Evolutionary conservation across 2,888 invertebrate genomes (phyloP), one percentile per base, ranked within the genome.

Genomic region (Amblyjoppa fuscipennis): DNA sequence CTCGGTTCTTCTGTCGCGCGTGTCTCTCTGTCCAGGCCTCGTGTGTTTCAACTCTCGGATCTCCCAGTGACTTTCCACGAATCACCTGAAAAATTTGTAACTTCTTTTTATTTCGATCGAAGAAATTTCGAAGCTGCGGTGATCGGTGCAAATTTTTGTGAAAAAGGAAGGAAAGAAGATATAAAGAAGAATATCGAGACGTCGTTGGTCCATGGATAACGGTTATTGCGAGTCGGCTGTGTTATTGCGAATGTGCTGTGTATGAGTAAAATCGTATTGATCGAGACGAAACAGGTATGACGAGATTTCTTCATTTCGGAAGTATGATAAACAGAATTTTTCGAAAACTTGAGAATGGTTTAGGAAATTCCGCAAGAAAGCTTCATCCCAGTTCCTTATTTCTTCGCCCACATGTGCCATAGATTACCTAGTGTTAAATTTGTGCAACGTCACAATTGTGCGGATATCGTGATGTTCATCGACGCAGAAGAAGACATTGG

Each of bases 171-270:
- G 11, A 25, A 61, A 38, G 20, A 79, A 49, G 28, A 45, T 25
- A 28, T 13, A 3, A 38, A 68, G 41, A 79, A 69, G 7, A 41
- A 11, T 34, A 16, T 31, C 51, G 79, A 51, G 64, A 75, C 66
- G 70, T 75, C 75, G 69, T 81, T 74, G 45, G 59, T 81, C 16
- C 13, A 28, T 70, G 51, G 34, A 38, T 56, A 66, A 80, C 80
- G 76, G 71, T 74, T 49, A 16, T 49, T 4, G 45, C 45, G 45
- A 49, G 45, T 49, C 3, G 4, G 45, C 16, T 49, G 0, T 49
- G 4, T 13, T 16, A 4, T 1, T 16, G 16, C 45, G 45, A 49
- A 1, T 16, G 45, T 1, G 45, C 45, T 49, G 45, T 16, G 64
- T 16, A 31, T 49, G 16, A 5, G 25, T 38, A 38, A 41, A 61